Percentiles rank a stretch among this genome's conserved stretches.
These are phyloP conservation scores for Buceros bicornis DNA, from an alignment of 2,797 vertebrate genomes.

Conservation along the genomic window DNA sequence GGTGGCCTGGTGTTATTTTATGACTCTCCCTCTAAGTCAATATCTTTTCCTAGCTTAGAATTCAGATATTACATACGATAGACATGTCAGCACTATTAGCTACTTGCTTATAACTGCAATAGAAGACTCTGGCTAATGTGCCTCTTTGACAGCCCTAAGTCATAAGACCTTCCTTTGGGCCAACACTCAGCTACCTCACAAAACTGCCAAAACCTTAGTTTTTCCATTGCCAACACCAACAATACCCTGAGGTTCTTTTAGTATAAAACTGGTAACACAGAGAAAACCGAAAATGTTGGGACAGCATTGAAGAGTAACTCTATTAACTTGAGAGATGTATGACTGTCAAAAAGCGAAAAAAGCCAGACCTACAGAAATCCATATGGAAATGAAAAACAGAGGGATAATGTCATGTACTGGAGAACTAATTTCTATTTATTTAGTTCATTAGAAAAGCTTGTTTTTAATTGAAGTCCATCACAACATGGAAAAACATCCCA, in stretches of 20 bases:
- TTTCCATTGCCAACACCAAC: slow-evolving; percentile 23
- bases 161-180: not conserved
- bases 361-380: slow-evolving; percentile 3
- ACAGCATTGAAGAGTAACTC: not conserved
- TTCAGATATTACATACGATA: not conserved
- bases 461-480: not conserved
- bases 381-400: not conserved
- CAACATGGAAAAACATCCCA: not conserved
- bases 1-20: not conserved
- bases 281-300: slow-evolving; percentile 24
- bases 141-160: slow-evolving; percentile 1
- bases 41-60: not conserved
- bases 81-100: slow-evolving; percentile 14
- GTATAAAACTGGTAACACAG: not conserved
- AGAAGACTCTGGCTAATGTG: not conserved
- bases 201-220: slow-evolving; percentile 30
- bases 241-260: not conserved
- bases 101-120: not conserved
- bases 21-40: not conserved
- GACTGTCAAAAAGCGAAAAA: slow-evolving; percentile 13
- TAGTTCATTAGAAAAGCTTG: not conserved
- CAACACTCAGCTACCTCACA: slow-evolving; percentile 1
- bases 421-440: not conserved
- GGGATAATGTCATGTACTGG: not conserved
- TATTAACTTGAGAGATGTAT: not conserved